A percentile compares a stretch with the other conserved stretches of the same genome.
Evolutionary conservation across 1,140 invertebrate genomes (phyloP).

Genomic region (Drosophila subobscura): DNA sequence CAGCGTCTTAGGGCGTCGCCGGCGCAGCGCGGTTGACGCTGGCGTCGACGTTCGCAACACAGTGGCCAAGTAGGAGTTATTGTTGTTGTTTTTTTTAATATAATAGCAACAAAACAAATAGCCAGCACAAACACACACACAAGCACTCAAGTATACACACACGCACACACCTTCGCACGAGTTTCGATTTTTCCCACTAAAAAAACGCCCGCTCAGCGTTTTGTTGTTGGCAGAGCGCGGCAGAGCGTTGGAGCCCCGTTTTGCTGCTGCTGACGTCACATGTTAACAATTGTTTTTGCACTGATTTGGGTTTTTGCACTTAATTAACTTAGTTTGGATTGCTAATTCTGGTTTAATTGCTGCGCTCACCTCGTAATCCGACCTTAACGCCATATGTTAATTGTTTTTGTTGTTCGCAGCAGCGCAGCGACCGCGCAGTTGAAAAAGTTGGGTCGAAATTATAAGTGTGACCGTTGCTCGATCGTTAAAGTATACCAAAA

Average conservation of each 20-base stretch:
- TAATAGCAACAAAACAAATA: constrained; percentile 71
- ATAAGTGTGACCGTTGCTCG: no score
- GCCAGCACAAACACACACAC: constrained; percentile 36
- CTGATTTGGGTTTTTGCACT: constrained; percentile 39
- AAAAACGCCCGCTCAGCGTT: constrained; percentile 72
- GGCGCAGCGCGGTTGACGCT: constrained; percentile 32
- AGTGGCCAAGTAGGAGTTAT: constrained; percentile 10
- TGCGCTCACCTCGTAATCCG: constrained; percentile 82
- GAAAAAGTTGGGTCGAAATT: no score
- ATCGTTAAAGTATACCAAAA: no score
- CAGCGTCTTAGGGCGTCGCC: constrained; percentile 74
- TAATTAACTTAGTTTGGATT: constrained; percentile 68
- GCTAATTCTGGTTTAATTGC: constrained; percentile 51
- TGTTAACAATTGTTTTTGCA: constrained; percentile 62
- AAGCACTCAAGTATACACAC: constrained; percentile 27
- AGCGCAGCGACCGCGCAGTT: no score
- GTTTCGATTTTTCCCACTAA: constrained; percentile 71
- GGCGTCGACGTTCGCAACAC: background rate
- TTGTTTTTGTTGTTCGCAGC: background rate
- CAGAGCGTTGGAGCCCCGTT: constrained; percentile 13
- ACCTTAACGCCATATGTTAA: constrained; percentile 82
- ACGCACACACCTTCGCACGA: constrained; percentile 26
- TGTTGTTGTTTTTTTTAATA: constrained; percentile 22
- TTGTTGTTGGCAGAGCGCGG: constrained; percentile 28
- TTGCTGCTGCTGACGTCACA: constrained; percentile 14